phyloP scores from a whole-genome alignment of 1,140 invertebrate species.

The Paraescarpia echinospica region DNA sequence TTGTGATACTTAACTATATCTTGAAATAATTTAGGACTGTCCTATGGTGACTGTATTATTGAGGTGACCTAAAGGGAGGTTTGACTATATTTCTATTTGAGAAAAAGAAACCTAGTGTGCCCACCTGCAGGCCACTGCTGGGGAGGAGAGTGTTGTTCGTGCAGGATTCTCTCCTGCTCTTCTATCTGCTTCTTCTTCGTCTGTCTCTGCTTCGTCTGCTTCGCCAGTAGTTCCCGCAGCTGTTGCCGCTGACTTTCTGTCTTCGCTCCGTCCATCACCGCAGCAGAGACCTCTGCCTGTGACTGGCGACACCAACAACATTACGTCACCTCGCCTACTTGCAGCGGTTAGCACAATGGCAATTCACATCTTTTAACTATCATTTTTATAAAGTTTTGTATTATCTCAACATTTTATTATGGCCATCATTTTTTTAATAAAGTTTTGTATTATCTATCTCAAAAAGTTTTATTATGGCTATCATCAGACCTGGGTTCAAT shows the following conservation, averaged over 20 bases:
- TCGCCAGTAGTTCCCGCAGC: conserved; percentile 74
- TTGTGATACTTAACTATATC: too few relatives aligned
- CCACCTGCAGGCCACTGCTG: conserved; percentile 35
- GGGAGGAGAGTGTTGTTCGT: neutral
- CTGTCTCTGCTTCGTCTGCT: conserved; percentile 66
- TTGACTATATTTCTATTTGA: too few relatives aligned
- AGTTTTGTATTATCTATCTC: too few relatives aligned
- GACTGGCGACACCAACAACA: neutral
- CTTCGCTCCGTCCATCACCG: neutral
- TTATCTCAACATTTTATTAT: too few relatives aligned
- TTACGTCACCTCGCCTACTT: neutral
- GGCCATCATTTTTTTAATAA: too few relatives aligned
- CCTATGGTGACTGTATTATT: too few relatives aligned
- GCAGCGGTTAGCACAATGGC: neutral
- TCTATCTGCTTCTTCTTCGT: conserved; percentile 61
- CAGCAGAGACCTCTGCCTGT: neutral
- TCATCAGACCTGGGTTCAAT: too few relatives aligned
- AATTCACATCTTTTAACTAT: neutral
- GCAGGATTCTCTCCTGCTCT: neutral
- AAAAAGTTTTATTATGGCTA: too few relatives aligned
- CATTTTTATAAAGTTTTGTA: too few relatives aligned
- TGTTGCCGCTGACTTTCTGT: conserved; percentile 68
- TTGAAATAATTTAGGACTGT: too few relatives aligned
- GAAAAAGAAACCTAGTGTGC: too few relatives aligned
- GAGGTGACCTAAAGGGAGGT: too few relatives aligned